Conservation (phyloP, 2,888 invertebrate genomes). For the Dasypolia templi region DNA sequence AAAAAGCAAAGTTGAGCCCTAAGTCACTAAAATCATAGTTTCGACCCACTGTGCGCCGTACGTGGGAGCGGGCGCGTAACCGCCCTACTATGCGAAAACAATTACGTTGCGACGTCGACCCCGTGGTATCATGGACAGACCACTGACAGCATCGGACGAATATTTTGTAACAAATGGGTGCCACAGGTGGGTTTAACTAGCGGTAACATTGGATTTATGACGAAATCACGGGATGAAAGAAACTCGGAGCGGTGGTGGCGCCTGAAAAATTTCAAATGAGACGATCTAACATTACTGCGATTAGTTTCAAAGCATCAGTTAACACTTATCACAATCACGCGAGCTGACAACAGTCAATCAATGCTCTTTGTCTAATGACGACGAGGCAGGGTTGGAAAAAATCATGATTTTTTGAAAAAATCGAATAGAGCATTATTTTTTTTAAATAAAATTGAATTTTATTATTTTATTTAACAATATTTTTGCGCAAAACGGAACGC, state of each 20-base stretch:
- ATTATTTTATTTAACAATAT: too few species aligned
- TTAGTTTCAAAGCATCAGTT: constrained; percentile 37
- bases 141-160: constrained; percentile 27
- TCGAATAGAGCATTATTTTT: too few species aligned
- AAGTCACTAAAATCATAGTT: too few species aligned
- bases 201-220: neutral
- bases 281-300: constrained; percentile 12
- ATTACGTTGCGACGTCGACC: constrained; percentile 55
- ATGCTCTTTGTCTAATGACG: constrained; percentile 4
- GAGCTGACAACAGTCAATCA: constrained; percentile 41
- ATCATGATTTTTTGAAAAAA: too few species aligned
- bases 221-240: constrained; percentile 27
- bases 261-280: constrained; percentile 11
- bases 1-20: too few species aligned
- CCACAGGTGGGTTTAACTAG: constrained; percentile 16
- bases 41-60: too few species aligned
- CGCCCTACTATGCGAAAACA: constrained; percentile 69
- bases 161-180: constrained; percentile 28
- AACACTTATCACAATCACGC: constrained; percentile 30
- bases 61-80: constrained; percentile 67
- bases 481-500: too few species aligned
- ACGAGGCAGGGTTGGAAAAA: too few species aligned
- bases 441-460: too few species aligned
- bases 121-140: constrained; percentile 47
- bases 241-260: neutral